Percentiles rank a stretch among this genome's conserved stretches.
These are phyloP conservation scores for Philhelius pedissequus DNA, from an alignment of 2,888 invertebrate species.

Conservation along the genomic window DNA sequence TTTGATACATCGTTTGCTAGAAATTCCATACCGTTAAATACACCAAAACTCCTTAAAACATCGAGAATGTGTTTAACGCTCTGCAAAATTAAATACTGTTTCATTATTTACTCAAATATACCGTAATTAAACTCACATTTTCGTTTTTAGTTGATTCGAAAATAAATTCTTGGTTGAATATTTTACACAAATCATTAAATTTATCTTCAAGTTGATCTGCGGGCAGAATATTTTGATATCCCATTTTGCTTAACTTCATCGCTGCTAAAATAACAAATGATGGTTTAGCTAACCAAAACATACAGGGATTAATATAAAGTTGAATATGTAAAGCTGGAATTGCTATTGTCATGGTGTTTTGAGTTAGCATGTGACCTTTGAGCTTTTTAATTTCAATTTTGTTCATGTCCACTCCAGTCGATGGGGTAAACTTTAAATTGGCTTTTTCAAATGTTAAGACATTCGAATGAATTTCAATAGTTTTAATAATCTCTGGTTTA, in stretches of 20 bases:
- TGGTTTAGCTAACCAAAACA: constrained; percentile 85
- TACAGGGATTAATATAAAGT: constrained; percentile 87
- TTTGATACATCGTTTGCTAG: constrained; percentile 74
- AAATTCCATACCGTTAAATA: constrained; percentile 74
- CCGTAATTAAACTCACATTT: constrained; percentile 75
- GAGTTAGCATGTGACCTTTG: constrained; percentile 82
- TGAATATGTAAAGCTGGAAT: constrained; percentile 86
- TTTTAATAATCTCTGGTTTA: constrained; percentile 80
- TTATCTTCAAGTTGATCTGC: constrained; percentile 17
- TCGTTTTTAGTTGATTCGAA: constrained; percentile 80
- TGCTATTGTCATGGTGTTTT: constrained; percentile 84
- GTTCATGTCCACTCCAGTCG: constrained; percentile 74
- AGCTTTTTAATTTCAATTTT: constrained; percentile 77
- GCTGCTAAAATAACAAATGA: constrained; percentile 81
- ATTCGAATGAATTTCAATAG: constrained; percentile 82
- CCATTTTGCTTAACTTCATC: constrained; percentile 72
- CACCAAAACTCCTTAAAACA: constrained; percentile 74
- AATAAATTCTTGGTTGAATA: constrained; percentile 84
- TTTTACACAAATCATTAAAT: constrained; percentile 76
- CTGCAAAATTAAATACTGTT: constrained; percentile 70
- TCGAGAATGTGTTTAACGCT: constrained; percentile 79
- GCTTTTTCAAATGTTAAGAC: constrained; percentile 74
- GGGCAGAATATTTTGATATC: background rate
- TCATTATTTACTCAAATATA: background rate
- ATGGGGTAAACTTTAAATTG: constrained; percentile 73